phyloP scores from a whole-genome alignment of 2,113 vertebrate genomes.

The Dipodomys ordii region DNA sequence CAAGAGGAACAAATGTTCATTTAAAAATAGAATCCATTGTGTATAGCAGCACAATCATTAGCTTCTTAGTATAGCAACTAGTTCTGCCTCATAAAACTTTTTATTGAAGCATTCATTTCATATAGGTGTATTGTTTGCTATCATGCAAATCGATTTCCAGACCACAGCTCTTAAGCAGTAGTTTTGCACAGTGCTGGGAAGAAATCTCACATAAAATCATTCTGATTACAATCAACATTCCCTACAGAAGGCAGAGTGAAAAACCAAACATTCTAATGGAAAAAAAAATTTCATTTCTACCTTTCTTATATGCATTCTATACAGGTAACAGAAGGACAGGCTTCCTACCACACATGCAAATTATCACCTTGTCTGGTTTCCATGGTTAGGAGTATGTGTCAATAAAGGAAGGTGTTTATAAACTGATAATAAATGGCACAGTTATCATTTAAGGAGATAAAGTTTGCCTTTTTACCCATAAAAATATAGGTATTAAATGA shows the following conservation, averaged over 20 bases:
- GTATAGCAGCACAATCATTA: conserved; percentile 59
- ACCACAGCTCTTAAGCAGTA: not conserved
- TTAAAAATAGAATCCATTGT: conserved; percentile 80
- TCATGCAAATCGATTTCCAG: not conserved
- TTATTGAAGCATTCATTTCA: conserved; percentile 51
- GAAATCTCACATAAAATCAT: conserved; percentile 32
- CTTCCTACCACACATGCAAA: not conserved
- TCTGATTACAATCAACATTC: not conserved
- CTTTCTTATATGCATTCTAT: not conserved
- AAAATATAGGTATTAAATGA: conserved; percentile 39
- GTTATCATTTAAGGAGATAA: conserved; percentile 11
- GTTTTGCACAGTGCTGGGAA: not conserved
- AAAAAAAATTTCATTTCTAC: not conserved
- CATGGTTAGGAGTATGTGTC: not conserved
- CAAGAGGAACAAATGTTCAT: conserved; percentile 68
- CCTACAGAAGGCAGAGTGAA: not conserved
- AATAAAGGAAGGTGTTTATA: not conserved
- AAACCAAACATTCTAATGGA: not conserved
- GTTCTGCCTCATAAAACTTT: conserved; percentile 77
- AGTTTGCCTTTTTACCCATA: not conserved
- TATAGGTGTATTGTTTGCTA: conserved; percentile 45
- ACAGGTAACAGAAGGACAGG: not conserved
- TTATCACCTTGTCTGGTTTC: not conserved
- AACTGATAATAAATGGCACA: conserved; percentile 23
- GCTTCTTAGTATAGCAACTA: conserved; percentile 70